Conservation (phyloP, 1,140 invertebrate genomes). For the Drosophila leontia region DNA sequence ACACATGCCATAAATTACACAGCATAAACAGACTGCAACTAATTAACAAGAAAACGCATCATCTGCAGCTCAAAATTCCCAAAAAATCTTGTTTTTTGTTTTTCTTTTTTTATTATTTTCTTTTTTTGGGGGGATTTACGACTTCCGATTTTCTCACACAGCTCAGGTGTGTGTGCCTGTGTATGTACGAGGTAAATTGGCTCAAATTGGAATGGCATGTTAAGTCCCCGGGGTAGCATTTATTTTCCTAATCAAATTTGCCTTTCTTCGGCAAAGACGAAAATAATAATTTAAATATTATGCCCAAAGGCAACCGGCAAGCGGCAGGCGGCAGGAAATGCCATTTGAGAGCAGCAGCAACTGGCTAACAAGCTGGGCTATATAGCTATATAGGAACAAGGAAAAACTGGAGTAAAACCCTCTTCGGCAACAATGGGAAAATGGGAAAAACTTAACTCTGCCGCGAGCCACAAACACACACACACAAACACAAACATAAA, state of each 20-base stretch:
- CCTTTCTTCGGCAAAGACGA: slow-evolving; percentile 56
- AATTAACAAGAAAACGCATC: slow-evolving; percentile 76
- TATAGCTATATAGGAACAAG: slow-evolving; percentile 28
- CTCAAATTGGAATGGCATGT: slow-evolving; percentile 51
- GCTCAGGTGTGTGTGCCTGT: slow-evolving; percentile 17
- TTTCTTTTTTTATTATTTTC: slow-evolving; percentile 2
- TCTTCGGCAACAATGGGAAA: slow-evolving; percentile 53
- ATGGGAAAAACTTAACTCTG: slow-evolving; percentile 71
- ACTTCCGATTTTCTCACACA: slow-evolving; percentile 35
- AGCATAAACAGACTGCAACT: slow-evolving; percentile 78
- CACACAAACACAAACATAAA: slow-evolving; percentile 25
- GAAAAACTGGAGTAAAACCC: slow-evolving; percentile 58
- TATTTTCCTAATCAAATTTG: slow-evolving; percentile 76
- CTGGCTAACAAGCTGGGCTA: slow-evolving; percentile 66
- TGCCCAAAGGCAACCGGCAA: slow-evolving; percentile 15
- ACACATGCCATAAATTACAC: slow-evolving; percentile 69
- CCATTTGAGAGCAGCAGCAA: slow-evolving; percentile 60
- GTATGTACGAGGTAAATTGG: slow-evolving; percentile 35
- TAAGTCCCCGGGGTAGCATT: slow-evolving; percentile 53
- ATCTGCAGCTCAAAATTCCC: slow-evolving; percentile 45
- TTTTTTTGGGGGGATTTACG: not conserved
- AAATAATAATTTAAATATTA: slow-evolving; percentile 81
- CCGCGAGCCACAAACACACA: slow-evolving; percentile 65
- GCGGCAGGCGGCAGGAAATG: slow-evolving; percentile 62
- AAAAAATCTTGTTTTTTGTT: slow-evolving; percentile 18